Base-by-base conservation (phyloP, 23 tunicate genomes). In the Diplosoma virens region DNA sequence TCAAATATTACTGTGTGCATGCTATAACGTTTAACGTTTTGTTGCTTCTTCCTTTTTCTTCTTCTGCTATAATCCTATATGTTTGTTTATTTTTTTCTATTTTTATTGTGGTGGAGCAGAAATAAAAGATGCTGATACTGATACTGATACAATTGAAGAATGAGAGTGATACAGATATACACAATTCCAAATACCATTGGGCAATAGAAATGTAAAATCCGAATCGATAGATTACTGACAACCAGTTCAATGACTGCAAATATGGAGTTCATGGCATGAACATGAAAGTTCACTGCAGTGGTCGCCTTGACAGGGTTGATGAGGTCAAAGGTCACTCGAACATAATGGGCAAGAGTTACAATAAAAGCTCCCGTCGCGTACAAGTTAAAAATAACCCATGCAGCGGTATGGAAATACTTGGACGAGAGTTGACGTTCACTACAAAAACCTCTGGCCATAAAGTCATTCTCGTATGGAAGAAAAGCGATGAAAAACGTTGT, bases 261-360 rank as follows among this genome's bases (percentile, higher is more conserved):
- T 33, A 84, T 72, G 9, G 58, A 27, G 82, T 68, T 68, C 2
- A 84, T 77, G 36, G 52, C 78, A 63, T 84, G 89, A 20, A 84
- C 89, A 37, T 84, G 89, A 3, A 77, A 20, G 60, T 76, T 84
- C 23, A 84, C 54, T 20, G 56, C 56, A 2, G 68, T 4, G 0
- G 37, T n/a, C 21, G 89, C 76, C 24, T 67, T 68, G 28, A 60
- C 32, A 0, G 78, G 67, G 1, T 37, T 71, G 20, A 84, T 53
- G 20, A 76, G 78, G 31, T 58, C 61, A 27, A 60, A 74, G 2
- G 50, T 25, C 32, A 41, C 63, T 21, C 82, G 82, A 24, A 77
- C 25, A 82, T 82, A 84, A 60, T 84, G 77, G 4, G 72, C 14
- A 37, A 67, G 35, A 17, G 77, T 67, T 33, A 84, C 36, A 1